Evolutionary conservation across 2,797 vertebrate genomes (phyloP).

Genomic region (Danio kyathit): DNA sequence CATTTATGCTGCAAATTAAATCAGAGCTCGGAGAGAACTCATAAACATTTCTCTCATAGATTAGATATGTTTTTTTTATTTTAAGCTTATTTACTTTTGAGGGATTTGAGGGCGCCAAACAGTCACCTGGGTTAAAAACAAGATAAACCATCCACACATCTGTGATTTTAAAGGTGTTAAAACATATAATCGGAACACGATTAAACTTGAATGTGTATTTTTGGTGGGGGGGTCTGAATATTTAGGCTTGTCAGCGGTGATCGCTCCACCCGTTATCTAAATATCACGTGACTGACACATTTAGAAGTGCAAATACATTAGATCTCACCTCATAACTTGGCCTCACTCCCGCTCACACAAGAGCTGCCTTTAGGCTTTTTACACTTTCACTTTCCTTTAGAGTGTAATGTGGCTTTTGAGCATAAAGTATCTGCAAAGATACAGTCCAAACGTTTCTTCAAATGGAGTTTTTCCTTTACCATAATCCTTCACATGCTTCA

Average conservation of each 20-base stretch:
- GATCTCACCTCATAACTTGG: neutral
- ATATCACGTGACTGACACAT: constrained; percentile 10
- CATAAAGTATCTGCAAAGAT: too few species aligned
- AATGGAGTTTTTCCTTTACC: too few species aligned
- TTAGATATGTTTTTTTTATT: neutral
- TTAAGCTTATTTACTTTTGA: neutral
- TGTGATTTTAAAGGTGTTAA: constrained; percentile 9
- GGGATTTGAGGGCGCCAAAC: neutral
- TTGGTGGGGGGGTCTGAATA: neutral
- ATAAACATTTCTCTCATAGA: neutral
- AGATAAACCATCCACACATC: neutral
- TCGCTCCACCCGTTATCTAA: neutral
- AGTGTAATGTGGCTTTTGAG: too few species aligned
- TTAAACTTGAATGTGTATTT: neutral
- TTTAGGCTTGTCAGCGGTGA: neutral
- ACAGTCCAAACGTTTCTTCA: too few species aligned
- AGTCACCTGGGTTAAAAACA: neutral
- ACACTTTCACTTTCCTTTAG: too few species aligned
- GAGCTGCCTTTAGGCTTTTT: too few species aligned
- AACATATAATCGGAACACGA: neutral
- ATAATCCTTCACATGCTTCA: too few species aligned
- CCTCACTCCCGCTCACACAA: neutral
- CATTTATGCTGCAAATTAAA: neutral
- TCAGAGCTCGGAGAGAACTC: neutral
- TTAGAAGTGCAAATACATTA: neutral